Evolutionary conservation across 2,113 vertebrate genomes (phyloP), one percentile per base, ranked within the genome.

Genomic region (Notarius quadriscutis): DNA sequence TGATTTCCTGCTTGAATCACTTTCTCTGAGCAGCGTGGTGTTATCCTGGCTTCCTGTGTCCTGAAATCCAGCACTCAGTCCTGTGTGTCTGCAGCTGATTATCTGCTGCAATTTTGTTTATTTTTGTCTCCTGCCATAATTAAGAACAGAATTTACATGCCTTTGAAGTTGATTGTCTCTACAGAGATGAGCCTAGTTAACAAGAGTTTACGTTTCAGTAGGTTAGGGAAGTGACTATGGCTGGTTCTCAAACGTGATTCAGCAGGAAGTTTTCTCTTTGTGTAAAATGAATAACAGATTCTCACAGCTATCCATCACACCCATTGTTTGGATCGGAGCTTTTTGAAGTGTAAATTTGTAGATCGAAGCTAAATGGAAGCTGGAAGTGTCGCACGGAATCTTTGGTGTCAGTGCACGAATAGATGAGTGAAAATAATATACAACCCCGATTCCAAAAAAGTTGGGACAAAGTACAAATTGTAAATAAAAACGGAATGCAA

Each of bases 1-100:
- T 81, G 65, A 93, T 93, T 94, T 95, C 93, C 94, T 94, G 92
- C 91, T 94, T 91, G 93, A 93, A 92, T 94, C 94, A 93, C 92
- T 90, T 92, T 93, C 92, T 90, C 88, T 88, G 9, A 69, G 63
- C 93, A 92, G 89, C 86, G 87, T 89, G 87, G 80, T 80, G 91
- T 94, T 94, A 94, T 94, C 94, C 14, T 85, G 88, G 88, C 79
- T 85, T 82, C 92, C 90, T 92, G 94, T 94, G 62, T 58, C 92
- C 91, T 90, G 91, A 90, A 89, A 92, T 88, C 90, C 88, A 85
- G 2, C 75, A 86, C 92, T 88, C 88, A 84, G 75, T 87, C 20
- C 72, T 30, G 25, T 34, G 17, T 22, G 87, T 27, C 93, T 95
- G 93, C 86, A 67, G 93, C 92, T 94, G 92, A 95, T 95, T 94